Conservation (phyloP, 2,888 invertebrate species). For the Oscheius sp. region DNA sequence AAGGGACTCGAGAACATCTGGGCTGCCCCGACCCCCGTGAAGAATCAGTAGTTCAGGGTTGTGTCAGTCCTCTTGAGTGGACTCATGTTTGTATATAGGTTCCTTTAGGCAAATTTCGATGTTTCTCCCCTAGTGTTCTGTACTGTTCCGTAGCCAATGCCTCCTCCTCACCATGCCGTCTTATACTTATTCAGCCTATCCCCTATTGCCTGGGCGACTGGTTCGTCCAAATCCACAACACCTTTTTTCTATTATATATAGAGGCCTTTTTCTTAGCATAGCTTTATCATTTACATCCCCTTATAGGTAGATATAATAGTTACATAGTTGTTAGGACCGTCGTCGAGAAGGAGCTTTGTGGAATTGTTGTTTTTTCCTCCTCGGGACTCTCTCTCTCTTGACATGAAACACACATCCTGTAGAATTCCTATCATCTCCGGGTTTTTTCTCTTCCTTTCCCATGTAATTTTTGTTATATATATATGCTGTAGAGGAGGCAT, state of each 20-base stretch:
- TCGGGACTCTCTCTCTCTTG: not conserved
- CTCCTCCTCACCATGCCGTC: not conserved
- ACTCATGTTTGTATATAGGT: slow-evolving; percentile 32
- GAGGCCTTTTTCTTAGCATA: slow-evolving; percentile 17
- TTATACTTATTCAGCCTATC: not conserved
- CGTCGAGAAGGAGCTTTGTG: slow-evolving; percentile 1
- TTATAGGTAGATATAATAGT: slow-evolving; percentile 18
- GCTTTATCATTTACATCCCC: slow-evolving; percentile 18
- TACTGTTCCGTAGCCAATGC: not conserved
- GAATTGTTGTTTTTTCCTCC: slow-evolving; percentile 27
- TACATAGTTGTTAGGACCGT: slow-evolving; percentile 28
- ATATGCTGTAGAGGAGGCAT: slow-evolving; percentile 25
- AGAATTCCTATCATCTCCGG: slow-evolving; percentile 29
- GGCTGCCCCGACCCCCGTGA: slow-evolving; percentile 37
- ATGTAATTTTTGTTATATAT: slow-evolving; percentile 13
- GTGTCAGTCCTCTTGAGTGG: not conserved
- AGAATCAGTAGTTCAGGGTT: slow-evolving; percentile 7
- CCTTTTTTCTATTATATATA: slow-evolving; percentile 14
- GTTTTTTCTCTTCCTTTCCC: not conserved
- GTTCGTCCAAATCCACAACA: slow-evolving; percentile 17
- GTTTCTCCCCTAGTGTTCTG: not conserved
- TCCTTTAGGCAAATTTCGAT: slow-evolving; percentile 23
- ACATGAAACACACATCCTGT: slow-evolving; percentile 29
- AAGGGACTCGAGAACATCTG: slow-evolving; percentile 59
- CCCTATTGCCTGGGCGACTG: slow-evolving; percentile 11